Evolutionary conservation across 2,113 vertebrate genomes (phyloP), one percentile per base, ranked within the genome.

Genomic region (Corydoras sp.): DNA sequence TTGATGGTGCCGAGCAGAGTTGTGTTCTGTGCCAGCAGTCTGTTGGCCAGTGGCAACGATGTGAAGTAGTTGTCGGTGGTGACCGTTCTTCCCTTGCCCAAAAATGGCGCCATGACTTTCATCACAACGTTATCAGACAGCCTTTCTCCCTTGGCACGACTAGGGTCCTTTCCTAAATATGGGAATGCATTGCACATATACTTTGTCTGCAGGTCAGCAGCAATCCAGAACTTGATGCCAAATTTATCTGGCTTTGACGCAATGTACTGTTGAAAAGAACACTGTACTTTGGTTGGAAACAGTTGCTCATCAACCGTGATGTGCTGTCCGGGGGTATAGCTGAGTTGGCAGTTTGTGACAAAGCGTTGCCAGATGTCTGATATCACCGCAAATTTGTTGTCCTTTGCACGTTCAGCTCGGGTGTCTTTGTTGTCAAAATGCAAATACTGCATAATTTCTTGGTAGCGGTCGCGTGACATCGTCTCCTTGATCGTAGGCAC

Each of bases 391-490:
- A 24, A 24, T 24, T 24, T 24, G 18, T 24, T 24, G 18, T 24
- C 18, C 18, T 24, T 24, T 24, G 18, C 18, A 24, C 2, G 18
- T 24, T 24, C 18, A 24, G 18, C 18, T 1, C 18, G 18, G 18
- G 18, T 24, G 18, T 24, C 18, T 24, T 24, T 24, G n/a, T n/a
- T n/a, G 18, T 24, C 18, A 24, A 24, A 24, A 24, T 24, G 29
- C 30, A 68, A 32, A 30, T 68, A 31, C 13, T 31, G 24, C 66
- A 58, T 68, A 31, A 68, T 55, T 56, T 30, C 53, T 56, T 32
- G 55, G 51, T 56, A 68, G 18, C 18, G 18, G 18, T 24, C 2
- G 18, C 18, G 18, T 24, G 18, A 24, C 18, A 24, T 24, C 1
- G 24, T 62, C 9, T 62, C 24, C 59, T 62, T 62, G 29, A 68